Percentiles rank a stretch among this genome's conserved stretches.
These are phyloP conservation scores for Vombatus ursinus DNA, from an alignment of 2,113 vertebrate species.

Conservation along the genomic window DNA sequence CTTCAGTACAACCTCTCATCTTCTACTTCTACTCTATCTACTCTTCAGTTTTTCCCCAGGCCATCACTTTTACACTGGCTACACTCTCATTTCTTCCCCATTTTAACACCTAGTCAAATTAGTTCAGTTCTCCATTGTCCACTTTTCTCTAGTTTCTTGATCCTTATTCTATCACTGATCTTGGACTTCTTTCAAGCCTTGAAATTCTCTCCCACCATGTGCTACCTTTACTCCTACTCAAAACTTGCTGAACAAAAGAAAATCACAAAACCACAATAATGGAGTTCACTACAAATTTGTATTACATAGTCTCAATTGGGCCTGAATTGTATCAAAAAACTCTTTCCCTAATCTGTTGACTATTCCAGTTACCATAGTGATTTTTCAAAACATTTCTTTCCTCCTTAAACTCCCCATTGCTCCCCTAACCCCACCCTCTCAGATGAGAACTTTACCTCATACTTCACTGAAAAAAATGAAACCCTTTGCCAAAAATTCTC, in stretches of 20 bases:
- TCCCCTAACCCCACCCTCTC: background rate
- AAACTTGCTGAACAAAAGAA: background rate
- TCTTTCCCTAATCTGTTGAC: background rate
- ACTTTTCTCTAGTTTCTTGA: background rate
- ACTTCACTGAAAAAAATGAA: background rate
- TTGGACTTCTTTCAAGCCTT: background rate
- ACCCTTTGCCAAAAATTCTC: background rate
- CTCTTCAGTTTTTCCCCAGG: background rate
- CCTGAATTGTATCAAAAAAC: background rate
- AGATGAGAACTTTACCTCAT: background rate
- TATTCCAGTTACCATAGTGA: background rate
- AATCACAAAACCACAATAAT: background rate
- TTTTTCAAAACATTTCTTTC: background rate
- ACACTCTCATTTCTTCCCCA: background rate
- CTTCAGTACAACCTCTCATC: background rate
- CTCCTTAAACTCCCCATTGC: background rate
- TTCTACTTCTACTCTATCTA: background rate
- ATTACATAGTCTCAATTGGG: background rate
- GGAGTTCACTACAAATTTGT: background rate
- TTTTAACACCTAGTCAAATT: background rate
- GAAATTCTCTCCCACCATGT: background rate
- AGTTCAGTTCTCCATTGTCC: background rate
- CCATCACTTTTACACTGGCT: background rate
- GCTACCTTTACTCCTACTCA: background rate
- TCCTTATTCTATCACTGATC: background rate